These are phyloP conservation scores for Rhamnusium bicolor DNA, from an alignment of 2,888 invertebrate species.

Conservation along the genomic window DNA sequence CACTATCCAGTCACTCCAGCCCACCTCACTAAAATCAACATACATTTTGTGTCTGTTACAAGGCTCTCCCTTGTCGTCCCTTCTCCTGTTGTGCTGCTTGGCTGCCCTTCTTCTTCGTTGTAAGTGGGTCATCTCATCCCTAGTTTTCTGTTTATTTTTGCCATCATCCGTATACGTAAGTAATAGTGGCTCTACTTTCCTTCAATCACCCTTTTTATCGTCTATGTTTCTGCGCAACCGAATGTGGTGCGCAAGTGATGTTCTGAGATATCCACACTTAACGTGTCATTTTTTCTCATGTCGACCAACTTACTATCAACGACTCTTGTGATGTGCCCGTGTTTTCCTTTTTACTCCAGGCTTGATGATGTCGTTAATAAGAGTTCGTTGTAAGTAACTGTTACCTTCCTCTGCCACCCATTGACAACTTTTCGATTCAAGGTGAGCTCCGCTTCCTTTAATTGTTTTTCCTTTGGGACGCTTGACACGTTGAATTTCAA, in stretches of 20 bases:
- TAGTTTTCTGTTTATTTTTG: constrained; percentile 70
- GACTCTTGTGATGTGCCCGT: constrained; percentile 82
- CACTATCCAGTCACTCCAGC: constrained; percentile 99
- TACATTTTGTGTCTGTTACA: constrained; percentile 92
- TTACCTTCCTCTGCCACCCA: constrained; percentile 51
- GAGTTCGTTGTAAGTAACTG: constrained; percentile 74
- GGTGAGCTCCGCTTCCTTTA: constrained; percentile 88
- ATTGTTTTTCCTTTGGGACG: constrained; percentile 83
- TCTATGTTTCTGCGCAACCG: constrained; percentile 79
- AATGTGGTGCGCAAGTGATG: constrained; percentile 73
- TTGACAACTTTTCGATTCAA: constrained; percentile 77
- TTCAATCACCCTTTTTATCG: constrained; percentile 75
- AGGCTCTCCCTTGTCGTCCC: constrained; percentile 80
- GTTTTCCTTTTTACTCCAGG: constrained; percentile 79
- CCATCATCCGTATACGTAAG: constrained; percentile 92
- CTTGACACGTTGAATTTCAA: constrained; percentile 86
- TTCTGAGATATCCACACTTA: constrained; percentile 83
- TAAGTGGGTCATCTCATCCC: constrained; percentile 71
- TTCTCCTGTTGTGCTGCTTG: constrained; percentile 78
- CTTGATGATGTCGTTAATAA: constrained; percentile 84
- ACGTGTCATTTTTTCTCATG: constrained; percentile 75
- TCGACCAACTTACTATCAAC: too few relatives aligned
- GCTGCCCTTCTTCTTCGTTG: constrained; percentile 74
- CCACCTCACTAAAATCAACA: constrained; percentile 96
- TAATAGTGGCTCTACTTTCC: constrained; percentile 82